A percentile compares a stretch with the other conserved stretches of the same genome.
Conservation (phyloP, 1,140 invertebrate genomes). For the Centruroides sculpturatus region DNA sequence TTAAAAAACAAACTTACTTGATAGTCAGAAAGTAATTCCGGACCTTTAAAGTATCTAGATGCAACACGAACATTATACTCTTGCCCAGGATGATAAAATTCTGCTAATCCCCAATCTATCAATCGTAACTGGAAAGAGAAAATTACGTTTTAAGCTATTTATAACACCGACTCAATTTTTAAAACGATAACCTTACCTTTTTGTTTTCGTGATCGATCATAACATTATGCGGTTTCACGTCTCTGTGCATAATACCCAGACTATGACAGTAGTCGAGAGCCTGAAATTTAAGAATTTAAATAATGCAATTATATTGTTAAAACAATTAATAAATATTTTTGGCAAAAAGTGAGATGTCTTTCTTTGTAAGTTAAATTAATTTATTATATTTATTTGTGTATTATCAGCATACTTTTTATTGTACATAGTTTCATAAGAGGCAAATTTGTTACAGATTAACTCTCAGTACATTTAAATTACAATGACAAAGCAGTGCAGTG, state of each 20-base stretch:
- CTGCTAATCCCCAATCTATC: conserved; percentile 97
- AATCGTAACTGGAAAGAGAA: conserved; percentile 53
- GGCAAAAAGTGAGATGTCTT: too few relatives aligned
- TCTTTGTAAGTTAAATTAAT: too few relatives aligned
- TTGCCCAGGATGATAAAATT: conserved; percentile 98
- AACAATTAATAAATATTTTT: not conserved
- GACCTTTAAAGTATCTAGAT: conserved; percentile 92
- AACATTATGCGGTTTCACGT: conserved; percentile 98
- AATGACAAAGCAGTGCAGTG: too few relatives aligned
- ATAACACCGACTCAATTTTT: not conserved
- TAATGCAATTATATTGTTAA: not conserved
- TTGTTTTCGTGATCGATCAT: conserved; percentile 99
- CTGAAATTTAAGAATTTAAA: conserved; percentile 15
- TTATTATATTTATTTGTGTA: too few relatives aligned
- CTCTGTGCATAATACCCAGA: conserved; percentile 87
- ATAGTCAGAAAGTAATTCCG: conserved; percentile 94
- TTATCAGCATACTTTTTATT: too few relatives aligned
- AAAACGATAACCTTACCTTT: conserved; percentile 37
- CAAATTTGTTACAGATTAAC: too few relatives aligned
- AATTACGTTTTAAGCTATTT: not conserved
- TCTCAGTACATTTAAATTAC: too few relatives aligned
- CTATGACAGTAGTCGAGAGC: conserved; percentile 96
- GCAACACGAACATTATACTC: conserved; percentile 97
- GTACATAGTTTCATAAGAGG: too few relatives aligned
- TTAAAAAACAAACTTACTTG: conserved; percentile 36